A percentile compares a stretch with the other conserved stretches of the same genome.
phyloP scores from a whole-genome alignment of 2,888 invertebrate genomes.

The Capitulum mitella region DNA sequence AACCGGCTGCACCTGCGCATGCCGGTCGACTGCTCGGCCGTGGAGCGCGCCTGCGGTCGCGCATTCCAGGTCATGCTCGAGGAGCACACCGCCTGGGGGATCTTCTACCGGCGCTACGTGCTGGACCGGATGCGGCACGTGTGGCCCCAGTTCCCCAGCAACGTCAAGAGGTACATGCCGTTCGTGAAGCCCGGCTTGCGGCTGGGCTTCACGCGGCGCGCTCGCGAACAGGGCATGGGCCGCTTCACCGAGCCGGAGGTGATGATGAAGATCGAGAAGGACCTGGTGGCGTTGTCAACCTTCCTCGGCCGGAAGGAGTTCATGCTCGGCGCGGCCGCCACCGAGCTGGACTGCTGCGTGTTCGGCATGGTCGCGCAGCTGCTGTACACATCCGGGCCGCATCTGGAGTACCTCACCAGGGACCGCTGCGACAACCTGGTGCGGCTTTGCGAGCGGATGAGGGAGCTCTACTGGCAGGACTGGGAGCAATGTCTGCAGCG shows the following conservation, averaged over 20 bases:
- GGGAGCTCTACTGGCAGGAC: not conserved
- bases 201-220: not conserved
- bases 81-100: not conserved
- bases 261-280: not conserved
- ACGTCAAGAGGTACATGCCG: not conserved
- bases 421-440: not conserved
- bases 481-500: constrained; percentile 13
- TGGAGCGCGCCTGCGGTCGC: not conserved
- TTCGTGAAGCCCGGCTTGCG: not conserved
- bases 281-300: not conserved
- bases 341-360: not conserved
- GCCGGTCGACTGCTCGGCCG: not conserved
- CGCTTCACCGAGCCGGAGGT: not conserved
- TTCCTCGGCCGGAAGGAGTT: not conserved
- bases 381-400: not conserved
- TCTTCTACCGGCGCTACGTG: not conserved
- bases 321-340: not conserved
- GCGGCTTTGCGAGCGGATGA: not conserved
- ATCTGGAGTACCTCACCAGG: not conserved
- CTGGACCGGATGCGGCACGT: not conserved
- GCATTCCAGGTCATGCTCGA: not conserved
- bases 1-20: not conserved
- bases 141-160: not conserved
- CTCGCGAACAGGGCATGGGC: not conserved
- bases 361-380: constrained; percentile 14